A percentile compares a stretch with the other conserved stretches of the same genome.
These are phyloP conservation scores for Protonemura montana DNA, from an alignment of 2,888 invertebrate genomes.

Conservation along the genomic window DNA sequence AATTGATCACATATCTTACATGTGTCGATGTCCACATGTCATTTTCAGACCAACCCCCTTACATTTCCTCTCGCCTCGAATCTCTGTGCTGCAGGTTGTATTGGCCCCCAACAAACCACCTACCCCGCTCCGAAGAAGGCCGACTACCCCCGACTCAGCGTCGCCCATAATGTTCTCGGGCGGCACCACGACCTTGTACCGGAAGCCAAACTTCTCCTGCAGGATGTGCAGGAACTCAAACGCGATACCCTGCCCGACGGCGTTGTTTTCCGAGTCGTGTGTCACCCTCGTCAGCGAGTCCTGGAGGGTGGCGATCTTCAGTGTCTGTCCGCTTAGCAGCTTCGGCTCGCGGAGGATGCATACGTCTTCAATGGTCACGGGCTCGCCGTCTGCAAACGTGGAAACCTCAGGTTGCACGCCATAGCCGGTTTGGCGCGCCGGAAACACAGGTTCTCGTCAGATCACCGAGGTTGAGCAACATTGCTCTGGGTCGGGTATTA, in stretches of 20 bases:
- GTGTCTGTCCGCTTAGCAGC: constrained; percentile 33
- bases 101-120: constrained; percentile 47
- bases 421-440: no score
- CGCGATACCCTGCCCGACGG: constrained; percentile 72
- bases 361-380: neutral
- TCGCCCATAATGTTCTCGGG: constrained; percentile 68
- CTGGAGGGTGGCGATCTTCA: constrained; percentile 42
- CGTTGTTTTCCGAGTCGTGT: neutral
- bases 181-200: constrained; percentile 73
- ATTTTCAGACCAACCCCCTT: no score
- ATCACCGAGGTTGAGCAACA: no score
- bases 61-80: no score
- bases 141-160: constrained; percentile 67
- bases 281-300: constrained; percentile 23
- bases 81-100: no score
- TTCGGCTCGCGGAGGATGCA: constrained; percentile 39
- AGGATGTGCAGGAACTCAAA: constrained; percentile 76
- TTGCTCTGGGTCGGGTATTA: no score
- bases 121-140: constrained; percentile 69
- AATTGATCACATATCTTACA: no score
- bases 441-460: no score
- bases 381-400: constrained; percentile 17
- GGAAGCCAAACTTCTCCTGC: constrained; percentile 74
- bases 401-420: no score
- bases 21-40: no score